These are phyloP conservation scores for Corythucha ciliata DNA, from an alignment of 2,888 invertebrate genomes.

Conservation along the genomic window DNA sequence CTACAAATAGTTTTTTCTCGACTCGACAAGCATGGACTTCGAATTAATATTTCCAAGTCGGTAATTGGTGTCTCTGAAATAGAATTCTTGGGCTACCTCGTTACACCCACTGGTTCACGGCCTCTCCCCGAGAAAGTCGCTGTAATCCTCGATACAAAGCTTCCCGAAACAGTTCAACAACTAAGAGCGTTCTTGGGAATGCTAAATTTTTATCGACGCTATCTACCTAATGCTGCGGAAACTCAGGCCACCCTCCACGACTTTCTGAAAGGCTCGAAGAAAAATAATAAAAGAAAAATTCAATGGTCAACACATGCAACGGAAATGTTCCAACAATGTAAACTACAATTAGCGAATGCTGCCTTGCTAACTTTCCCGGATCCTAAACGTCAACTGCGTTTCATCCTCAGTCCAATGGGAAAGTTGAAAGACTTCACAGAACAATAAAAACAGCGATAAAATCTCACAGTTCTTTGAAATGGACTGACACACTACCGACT, in stretches of 20 bases:
- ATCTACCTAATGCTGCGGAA: conserved; percentile 32
- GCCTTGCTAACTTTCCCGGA: conserved; percentile 28
- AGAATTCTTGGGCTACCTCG: conserved; percentile 24
- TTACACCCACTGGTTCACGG: conserved; percentile 15
- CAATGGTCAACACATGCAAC: conserved; percentile 27
- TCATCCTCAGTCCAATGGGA: too few species aligned
- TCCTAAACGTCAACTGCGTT: conserved; percentile 8
- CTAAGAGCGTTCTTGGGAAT: conserved; percentile 38
- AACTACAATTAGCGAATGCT: conserved; percentile 22
- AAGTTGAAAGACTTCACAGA: too few species aligned
- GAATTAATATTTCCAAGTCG: conserved; percentile 29
- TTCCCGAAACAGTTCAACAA: conserved; percentile 24
- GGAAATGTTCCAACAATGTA: conserved; percentile 27
- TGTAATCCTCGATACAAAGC: conserved; percentile 22
- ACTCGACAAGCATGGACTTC: conserved; percentile 30
- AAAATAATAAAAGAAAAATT: conserved; percentile 29
- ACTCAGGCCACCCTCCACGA: conserved; percentile 22
- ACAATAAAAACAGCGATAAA: too few species aligned
- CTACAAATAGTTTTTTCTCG: conserved; percentile 28
- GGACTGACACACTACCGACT: too few species aligned
- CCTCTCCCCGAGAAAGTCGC: conserved; percentile 23
- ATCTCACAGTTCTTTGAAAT: too few species aligned
- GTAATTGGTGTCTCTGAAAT: conserved; percentile 13
- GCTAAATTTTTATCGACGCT: conserved; percentile 40
- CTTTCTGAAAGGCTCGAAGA: conserved; percentile 23